phyloP scores from a whole-genome alignment of 2,888 invertebrate species.

The Drepanosiphum platanoidis region DNA sequence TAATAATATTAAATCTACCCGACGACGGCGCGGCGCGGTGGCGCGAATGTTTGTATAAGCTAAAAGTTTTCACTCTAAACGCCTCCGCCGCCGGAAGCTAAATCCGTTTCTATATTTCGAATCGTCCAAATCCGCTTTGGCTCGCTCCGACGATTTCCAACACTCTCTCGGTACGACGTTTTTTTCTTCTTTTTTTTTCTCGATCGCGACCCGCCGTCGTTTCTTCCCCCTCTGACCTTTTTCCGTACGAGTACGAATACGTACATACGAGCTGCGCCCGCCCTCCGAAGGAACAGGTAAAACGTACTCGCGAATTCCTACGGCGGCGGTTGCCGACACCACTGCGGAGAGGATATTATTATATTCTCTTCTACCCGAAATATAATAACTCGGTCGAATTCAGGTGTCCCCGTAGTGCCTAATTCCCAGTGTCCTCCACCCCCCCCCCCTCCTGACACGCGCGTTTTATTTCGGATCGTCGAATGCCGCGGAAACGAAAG shows the following conservation, averaged over 20 bases:
- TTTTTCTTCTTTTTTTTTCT: no score
- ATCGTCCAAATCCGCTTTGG: conserved; percentile 28
- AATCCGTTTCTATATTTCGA: conserved; percentile 34
- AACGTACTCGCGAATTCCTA: not conserved
- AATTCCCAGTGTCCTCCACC: no score
- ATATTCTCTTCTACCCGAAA: not conserved
- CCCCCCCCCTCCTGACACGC: no score
- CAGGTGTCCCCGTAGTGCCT: no score
- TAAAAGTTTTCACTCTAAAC: conserved; percentile 27
- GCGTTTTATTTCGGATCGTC: no score
- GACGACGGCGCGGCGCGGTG: no score
- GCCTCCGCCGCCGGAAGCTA: not conserved
- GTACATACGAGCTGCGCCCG: not conserved
- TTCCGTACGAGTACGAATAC: not conserved
- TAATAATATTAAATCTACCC: conserved; percentile 15
- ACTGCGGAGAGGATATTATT: not conserved
- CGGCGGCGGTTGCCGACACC: not conserved
- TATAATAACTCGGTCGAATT: no score
- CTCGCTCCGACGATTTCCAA: not conserved
- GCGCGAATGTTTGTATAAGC: conserved; percentile 30
- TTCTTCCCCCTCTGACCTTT: not conserved
- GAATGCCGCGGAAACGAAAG: no score
- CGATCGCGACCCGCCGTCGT: not conserved
- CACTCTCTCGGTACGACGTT: conserved; percentile 7
- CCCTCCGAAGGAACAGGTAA: not conserved